Base-by-base conservation (phyloP, 1,140 invertebrate genomes). In the Drosophila sulfurigaster region DNA sequence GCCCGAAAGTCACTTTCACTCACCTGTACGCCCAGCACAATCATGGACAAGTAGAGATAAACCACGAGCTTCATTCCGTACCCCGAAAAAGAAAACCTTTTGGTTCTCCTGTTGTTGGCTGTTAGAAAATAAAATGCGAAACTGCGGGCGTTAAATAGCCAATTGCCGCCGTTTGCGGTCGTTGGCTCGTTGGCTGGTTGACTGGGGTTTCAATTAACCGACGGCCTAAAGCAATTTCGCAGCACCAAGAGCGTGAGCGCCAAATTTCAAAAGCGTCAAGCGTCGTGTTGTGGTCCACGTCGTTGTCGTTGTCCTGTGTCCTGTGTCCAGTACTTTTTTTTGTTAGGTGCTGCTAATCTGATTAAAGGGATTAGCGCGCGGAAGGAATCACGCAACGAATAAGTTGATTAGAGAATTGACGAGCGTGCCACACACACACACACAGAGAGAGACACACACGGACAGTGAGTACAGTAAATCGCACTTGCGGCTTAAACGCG, bases 1-100 rank as follows among this genome's bases (percentile, higher is more conserved):
- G 57, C 16, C 60, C 58, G 10, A 51, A 20, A 38, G n/a, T 32
- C 3, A 25, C 10, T 11, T 32, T 45, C 4, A 91, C 91, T 92
- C 57, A 92, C 91, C 91, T 92, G 88, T 13, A 83, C 91, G 57
- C 87, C 80, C 28, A 92, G 75, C 63, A 92, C 81, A 78, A 92
- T 83, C 77, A 92, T 82, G 32, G 87, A 86, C 58, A 92, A 74
- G 49, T 80, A 87, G 52, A 88, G 56, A 66, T 87, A 87, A 48
- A 87, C 83, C 51, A 83, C 83, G 59, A 87, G 81, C 70, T 87
- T 87, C 83, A 87, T 87, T 48, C 65, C 59, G 73, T 13, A 8
- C 7, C 32, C 35, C 8, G 2, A 38, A 60, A 45, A 25, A 20
- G 16, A 20, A 25, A 25, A 25, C 20, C 43, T 51, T 80, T 64